Base-by-base conservation (phyloP, 2,888 invertebrate species). In the Willowsia nigromaculata region DNA sequence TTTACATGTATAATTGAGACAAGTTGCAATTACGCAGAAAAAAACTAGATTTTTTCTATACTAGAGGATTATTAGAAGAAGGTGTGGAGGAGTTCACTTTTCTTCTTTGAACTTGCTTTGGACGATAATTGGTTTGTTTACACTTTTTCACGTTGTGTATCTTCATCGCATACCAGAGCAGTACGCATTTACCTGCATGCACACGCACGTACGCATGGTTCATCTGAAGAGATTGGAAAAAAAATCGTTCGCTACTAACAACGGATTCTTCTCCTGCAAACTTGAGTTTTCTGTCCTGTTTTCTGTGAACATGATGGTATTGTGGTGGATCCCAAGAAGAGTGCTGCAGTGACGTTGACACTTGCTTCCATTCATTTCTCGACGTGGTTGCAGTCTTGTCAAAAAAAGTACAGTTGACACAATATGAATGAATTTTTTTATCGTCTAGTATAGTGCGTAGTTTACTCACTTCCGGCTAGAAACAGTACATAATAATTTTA, bases 31-130 rank as follows among this genome's bases (percentile, higher is more conserved):
- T 62, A 62, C 33, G 62, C 50, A 18, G 18, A 50, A 50, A 6
- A n/a, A 62, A 62, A 62, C 62, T 62, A 62, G 62, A 62, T 62
- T 62, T 62, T 59, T 59, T 62, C 15, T 18, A n/a, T 30, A 62
- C 30, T 15, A 62, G 62, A 30, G 33, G 59, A 11, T 9, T 22
- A 3, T 59, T 50, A 56, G 18, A 56, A 56, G 56, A n/a, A 62
- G 25, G 11, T 25, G 56, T 27, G 22, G 22, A 25, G 56, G 15
- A 25, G n/a, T 13, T 50, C 18, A 18, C 0, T 2, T 50, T 18
- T n/a, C 18, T n/a, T 13, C n/a, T 50, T n/a, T n/a, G n/a, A 50
- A n/a, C n/a, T 18, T 50, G 4, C 18, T 50, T 50, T 4, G 18
- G 6, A 18, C 15, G 50, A 59, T n/a, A 68, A 68, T 37, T 68